Conservation (phyloP, 1,140 invertebrate species). For the Neuroterus valhalla region DNA sequence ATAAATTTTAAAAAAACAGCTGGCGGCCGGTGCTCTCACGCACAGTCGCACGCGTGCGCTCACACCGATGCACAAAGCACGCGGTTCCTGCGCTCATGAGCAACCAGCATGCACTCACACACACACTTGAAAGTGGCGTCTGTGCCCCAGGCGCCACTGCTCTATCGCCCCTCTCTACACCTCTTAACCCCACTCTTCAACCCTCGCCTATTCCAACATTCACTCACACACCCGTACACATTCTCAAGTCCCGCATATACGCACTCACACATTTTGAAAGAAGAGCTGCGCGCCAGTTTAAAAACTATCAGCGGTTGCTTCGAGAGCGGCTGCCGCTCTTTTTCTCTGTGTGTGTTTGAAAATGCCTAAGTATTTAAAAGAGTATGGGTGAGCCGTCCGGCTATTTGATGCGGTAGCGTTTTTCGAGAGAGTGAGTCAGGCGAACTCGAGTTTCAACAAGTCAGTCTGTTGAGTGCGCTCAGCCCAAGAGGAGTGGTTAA, state of each 20-base stretch:
- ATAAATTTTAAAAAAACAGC: slow-evolving; percentile 22
- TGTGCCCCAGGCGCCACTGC: slow-evolving; percentile 61
- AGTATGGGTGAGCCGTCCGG: slow-evolving; percentile 29
- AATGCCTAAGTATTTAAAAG: background rate
- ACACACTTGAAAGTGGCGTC: slow-evolving; percentile 49
- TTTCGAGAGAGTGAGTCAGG: slow-evolving; percentile 47
- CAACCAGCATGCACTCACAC: slow-evolving; percentile 24
- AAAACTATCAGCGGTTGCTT: slow-evolving; percentile 48
- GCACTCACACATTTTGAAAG: background rate
- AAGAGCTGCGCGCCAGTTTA: slow-evolving; percentile 40
- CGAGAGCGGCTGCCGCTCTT: slow-evolving; percentile 36
- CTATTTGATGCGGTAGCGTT: slow-evolving; percentile 40
- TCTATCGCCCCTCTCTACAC: slow-evolving; percentile 41
- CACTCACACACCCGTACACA: background rate
- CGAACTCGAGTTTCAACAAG: slow-evolving; percentile 32
- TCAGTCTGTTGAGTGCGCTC: slow-evolving; percentile 14
- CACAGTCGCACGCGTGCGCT: background rate
- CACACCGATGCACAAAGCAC: background rate
- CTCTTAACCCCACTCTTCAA: slow-evolving; percentile 42
- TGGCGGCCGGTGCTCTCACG: slow-evolving; percentile 18
- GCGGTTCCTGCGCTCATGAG: background rate
- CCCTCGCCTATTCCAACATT: slow-evolving; percentile 30
- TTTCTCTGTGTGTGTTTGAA: slow-evolving; percentile 6
- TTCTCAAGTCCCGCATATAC: background rate
- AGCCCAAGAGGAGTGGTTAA: background rate